Base-by-base conservation (phyloP, 2,888 invertebrate genomes). In the Phortica magna region DNA sequence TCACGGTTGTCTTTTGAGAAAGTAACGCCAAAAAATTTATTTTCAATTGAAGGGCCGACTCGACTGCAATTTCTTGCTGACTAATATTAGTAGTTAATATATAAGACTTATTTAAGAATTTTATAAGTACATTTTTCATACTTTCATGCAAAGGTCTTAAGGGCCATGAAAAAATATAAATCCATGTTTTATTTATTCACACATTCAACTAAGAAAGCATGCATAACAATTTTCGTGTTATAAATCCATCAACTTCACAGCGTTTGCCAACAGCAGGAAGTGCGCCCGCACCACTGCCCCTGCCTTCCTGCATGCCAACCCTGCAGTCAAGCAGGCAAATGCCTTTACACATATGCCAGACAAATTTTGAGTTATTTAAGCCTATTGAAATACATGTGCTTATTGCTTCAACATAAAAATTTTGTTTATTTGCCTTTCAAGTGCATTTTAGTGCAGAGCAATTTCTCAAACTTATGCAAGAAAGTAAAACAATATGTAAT, bases 391-490 rank as follows among this genome's bases (percentile, higher is more conserved):
- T 48, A 48, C 9, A 48, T 48, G 5, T 61, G 7, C 19, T 17
- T 17, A 19, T 22, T 61, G 19, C 19, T 61, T 1, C 6, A 61
- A 61, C 22, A 17, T 61, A 4, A 61, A 61, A 9, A 9, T 22
- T 61, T 6, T 61, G 61, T 61, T 61, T 61, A 61, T 61, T 61
- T 61, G 10, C 6, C 5, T 22, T 61, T 61, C 31, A 61, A 61
- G 22, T 61, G 22, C 48, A 48, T 48, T 48, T 48, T 48, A 48
- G 48, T 9, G 48, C 48, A 48, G 48, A 48, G 48, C 3, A 48
- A 2, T 48, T 48, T 48, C 48, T 2, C 10, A 9, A 48, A 7
- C 48, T 48, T 9, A 48, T 9, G 10, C 7, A 48, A 14, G 14
- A 48, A 14, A 48, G 14, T 48, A 31, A 31, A 1, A 4, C 31